phyloP scores from a whole-genome alignment of 2,888 invertebrate species.

The Julus scanicus region DNA sequence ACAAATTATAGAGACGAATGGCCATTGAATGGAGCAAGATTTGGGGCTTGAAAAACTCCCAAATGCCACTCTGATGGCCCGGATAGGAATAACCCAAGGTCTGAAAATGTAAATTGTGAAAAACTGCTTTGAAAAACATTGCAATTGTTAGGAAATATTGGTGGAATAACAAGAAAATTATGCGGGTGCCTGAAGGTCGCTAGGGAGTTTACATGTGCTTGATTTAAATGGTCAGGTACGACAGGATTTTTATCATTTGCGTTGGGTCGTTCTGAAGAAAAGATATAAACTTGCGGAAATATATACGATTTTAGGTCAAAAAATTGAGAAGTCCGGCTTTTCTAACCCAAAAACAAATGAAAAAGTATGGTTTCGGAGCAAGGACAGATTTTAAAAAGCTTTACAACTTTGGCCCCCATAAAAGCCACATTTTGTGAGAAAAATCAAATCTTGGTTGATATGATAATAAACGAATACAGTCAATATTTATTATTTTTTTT shows the following conservation, averaged over 20 bases:
- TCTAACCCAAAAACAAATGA: too few relatives aligned
- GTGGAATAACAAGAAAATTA: not conserved
- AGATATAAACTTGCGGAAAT: not conserved
- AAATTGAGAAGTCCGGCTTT: not conserved
- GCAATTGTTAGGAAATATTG: constrained; percentile 23
- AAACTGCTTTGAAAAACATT: not conserved
- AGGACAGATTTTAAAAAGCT: too few relatives aligned
- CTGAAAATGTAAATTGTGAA: not conserved
- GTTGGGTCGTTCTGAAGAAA: not conserved
- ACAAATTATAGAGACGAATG: constrained; percentile 13
- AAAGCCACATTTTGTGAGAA: too few relatives aligned
- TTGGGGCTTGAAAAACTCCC: not conserved
- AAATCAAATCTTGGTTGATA: too few relatives aligned
- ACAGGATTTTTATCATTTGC: not conserved
- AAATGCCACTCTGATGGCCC: not conserved
- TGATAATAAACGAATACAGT: too few relatives aligned
- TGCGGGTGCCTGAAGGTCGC: constrained; percentile 7
- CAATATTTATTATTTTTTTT: too few relatives aligned
- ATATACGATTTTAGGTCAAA: not conserved
- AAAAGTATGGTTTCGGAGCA: too few relatives aligned
- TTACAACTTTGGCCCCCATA: too few relatives aligned
- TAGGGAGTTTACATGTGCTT: not conserved
- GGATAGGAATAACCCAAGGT: not conserved
- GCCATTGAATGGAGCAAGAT: not conserved
- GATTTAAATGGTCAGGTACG: not conserved